Percentiles rank a stretch among this genome's conserved stretches.
Conservation (phyloP, 2,113 vertebrate species). For the Ardeotis arabs region DNA sequence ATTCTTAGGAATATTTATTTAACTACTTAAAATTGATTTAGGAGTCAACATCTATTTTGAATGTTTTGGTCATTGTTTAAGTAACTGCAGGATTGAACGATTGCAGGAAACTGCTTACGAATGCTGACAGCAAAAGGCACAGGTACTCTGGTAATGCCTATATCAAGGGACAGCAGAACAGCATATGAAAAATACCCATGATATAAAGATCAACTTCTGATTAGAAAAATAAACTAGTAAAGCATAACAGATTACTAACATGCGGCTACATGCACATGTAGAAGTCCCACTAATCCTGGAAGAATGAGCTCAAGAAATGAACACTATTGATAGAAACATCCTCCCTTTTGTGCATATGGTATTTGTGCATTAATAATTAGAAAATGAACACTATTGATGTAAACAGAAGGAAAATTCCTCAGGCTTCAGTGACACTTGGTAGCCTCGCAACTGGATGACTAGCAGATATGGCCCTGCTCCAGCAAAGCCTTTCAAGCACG, state of each 20-base stretch:
- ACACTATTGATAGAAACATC: neutral
- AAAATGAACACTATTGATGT: fast-evolving
- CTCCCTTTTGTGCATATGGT: neutral
- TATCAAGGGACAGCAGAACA: neutral
- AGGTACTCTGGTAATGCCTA: neutral
- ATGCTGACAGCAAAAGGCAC: neutral
- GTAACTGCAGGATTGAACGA: neutral
- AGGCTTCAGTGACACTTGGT: neutral
- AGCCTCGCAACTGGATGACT: neutral
- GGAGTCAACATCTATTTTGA: neutral
- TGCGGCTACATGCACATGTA: fast-evolving
- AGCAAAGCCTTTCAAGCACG: neutral
- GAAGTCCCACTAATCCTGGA: neutral
- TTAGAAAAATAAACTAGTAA: neutral
- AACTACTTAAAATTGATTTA: neutral
- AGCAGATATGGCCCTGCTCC: neutral
- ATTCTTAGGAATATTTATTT: neutral
- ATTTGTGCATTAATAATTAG: neutral
- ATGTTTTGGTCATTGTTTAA: neutral
- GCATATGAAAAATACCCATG: neutral
- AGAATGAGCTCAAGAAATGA: neutral
- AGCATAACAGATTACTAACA: neutral
- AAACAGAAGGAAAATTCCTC: neutral
- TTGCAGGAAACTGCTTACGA: neutral
- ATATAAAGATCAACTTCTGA: neutral